phyloP scores from a whole-genome alignment of 2,888 invertebrate species.

The Yponomeuta sedellus region DNA sequence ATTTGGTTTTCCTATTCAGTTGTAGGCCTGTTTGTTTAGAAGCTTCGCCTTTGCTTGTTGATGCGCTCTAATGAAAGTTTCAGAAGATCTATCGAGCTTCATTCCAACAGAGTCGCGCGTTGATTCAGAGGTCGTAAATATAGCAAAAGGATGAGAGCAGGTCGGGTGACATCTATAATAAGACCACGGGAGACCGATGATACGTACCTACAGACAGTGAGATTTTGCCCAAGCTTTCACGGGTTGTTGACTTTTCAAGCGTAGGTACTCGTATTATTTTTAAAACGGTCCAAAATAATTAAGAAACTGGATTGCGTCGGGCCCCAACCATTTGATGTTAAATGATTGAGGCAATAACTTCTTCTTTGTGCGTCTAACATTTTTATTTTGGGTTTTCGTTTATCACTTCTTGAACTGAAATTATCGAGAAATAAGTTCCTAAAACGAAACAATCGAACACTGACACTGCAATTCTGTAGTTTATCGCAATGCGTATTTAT shows the following conservation, averaged over 20 bases:
- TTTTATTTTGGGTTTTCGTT: background rate
- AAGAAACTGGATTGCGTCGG: slow-evolving; percentile 13
- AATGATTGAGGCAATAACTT: slow-evolving; percentile 2
- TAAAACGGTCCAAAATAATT: slow-evolving; percentile 18
- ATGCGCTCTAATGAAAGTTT: background rate
- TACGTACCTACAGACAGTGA: slow-evolving; percentile 39
- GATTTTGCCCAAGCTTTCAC: slow-evolving; percentile 64
- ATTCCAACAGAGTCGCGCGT: background rate
- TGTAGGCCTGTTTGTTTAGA: background rate
- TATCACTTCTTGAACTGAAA: background rate
- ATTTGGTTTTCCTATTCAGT: background rate
- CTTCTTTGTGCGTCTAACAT: background rate
- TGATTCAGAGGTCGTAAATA: slow-evolving; percentile 53
- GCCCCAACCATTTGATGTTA: slow-evolving; percentile 5
- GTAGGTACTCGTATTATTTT: slow-evolving; percentile 22
- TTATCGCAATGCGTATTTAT: too few species aligned
- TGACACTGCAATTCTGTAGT: background rate
- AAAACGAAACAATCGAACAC: too few species aligned
- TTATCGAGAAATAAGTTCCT: too few species aligned
- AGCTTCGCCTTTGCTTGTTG: background rate
- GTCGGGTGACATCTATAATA: slow-evolving; percentile 75
- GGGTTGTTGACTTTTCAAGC: slow-evolving; percentile 63
- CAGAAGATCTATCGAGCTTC: background rate
- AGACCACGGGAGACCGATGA: slow-evolving; percentile 69
- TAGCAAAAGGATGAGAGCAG: slow-evolving; percentile 71